Percentiles rank a stretch among this genome's conserved stretches.
Conservation (phyloP, 2,113 vertebrate genomes). For the Psilopsiagon aymara region DNA sequence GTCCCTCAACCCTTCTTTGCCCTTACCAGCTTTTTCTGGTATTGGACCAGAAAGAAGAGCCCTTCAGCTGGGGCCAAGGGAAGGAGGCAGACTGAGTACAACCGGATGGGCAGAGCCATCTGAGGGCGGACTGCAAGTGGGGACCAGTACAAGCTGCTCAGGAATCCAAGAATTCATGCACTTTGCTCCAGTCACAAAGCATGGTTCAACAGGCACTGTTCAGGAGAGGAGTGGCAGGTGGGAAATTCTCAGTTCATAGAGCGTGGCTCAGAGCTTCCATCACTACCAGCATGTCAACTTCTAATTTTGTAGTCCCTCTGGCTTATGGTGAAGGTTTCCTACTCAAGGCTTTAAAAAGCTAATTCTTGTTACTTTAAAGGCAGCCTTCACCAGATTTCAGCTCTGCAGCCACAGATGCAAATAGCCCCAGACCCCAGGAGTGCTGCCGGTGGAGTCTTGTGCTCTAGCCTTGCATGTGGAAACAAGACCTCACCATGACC, state of each 20-base stretch:
- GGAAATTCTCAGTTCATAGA: not conserved
- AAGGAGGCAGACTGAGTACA: not conserved
- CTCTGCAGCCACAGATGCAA: rapidly evolving
- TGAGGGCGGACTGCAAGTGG: not conserved
- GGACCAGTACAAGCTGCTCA: not conserved
- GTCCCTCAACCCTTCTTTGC: rapidly evolving
- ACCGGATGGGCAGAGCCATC: not conserved
- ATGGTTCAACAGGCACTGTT: not conserved
- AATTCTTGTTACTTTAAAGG: not conserved
- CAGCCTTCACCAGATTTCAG: not conserved
- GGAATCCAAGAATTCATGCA: not conserved
- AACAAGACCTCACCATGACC: rapidly evolving
- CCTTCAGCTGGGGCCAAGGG: not conserved
- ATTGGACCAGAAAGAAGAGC: not conserved
- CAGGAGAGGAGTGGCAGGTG: not conserved
- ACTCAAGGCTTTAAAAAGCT: not conserved
- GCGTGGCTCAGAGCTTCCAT: not conserved
- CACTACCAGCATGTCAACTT: rapidly evolving
- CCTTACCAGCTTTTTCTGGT: not conserved
- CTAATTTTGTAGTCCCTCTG: not conserved
- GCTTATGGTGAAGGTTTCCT: not conserved
- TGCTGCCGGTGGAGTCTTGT: not conserved
- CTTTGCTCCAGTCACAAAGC: not conserved
- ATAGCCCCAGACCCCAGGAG: rapidly evolving
- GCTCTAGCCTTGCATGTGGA: not conserved